Evolutionary conservation across 2,888 invertebrate species (phyloP).

Genomic region (Bembecia ichneumoniformis): DNA sequence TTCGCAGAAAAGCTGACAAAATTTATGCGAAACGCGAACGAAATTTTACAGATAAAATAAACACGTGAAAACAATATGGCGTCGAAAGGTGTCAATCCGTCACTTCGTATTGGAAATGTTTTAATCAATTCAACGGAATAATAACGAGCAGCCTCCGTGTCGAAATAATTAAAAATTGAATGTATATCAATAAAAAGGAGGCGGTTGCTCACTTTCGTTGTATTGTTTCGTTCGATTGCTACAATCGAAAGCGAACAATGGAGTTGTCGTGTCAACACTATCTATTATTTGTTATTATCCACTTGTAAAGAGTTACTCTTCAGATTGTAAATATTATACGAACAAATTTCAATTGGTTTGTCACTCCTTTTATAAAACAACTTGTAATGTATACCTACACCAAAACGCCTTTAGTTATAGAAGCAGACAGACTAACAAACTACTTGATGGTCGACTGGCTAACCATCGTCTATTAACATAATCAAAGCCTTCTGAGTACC

Average conservation of each 20-base stretch:
- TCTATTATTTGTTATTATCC: not conserved
- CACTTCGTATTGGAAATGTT: not conserved
- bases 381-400: no score
- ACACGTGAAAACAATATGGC: not conserved
- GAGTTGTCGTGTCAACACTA: not conserved
- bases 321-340: no score
- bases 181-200: conserved; percentile 4
- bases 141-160: not conserved
- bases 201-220: not conserved
- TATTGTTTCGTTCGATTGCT: not conserved
- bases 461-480: no score
- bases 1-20: no score
- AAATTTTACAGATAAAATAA: not conserved
- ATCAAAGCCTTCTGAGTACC: no score
- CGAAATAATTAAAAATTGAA: conserved; percentile 5
- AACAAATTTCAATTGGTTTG: no score
- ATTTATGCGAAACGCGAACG: no score
- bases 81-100: not conserved
- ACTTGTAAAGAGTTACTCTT: not conserved
- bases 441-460: no score
- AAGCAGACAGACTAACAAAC: no score
- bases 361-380: no score
- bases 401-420: no score
- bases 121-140: not conserved
- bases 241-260: not conserved